Base-by-base conservation (phyloP, 2,113 vertebrate genomes). In the Stomatorhinus ivindoensis region DNA sequence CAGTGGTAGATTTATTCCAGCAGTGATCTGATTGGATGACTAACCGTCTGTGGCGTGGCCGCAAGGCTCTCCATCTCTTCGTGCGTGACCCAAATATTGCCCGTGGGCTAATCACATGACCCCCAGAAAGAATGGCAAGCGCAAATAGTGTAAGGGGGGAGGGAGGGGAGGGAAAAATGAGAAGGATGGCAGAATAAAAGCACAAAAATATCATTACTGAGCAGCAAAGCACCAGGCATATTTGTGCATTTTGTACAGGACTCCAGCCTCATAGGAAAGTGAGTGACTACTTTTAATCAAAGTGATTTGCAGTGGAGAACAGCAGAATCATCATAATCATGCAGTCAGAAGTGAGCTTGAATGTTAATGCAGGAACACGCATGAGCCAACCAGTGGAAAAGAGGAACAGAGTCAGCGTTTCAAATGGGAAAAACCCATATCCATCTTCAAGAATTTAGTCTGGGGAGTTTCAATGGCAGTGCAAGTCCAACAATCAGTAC, bases 71-170 rank as follows among this genome's bases (percentile, higher is more conserved):
- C 98, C 98, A 99, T 99, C 92, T 99, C 98, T 96, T 99, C 98
- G 73, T 99, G 98, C 69, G 98, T 99, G 96, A 99, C 95, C 98
- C 98, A 99, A 95, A 99, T 97, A 97, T 99, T 99, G 94, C 98
- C 98, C 92, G 98, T 99, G 94, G 96, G 98, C 98, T 99, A 96
- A 95, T 91, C 93, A 92, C 89, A 92, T 94, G 95, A 96, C 94
- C 95, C 95, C 94, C 93, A 92, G 94, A 92, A 93, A 90, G 95
- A 93, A 94, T 89, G 94, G 94, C 96, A 95, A 94, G 93, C 94
- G 94, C 93, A 94, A 90, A 96, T 95, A 94, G 31, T 95, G 94
- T 94, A 94, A 65, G 9, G 58, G 95, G 95, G 95, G 93, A 24
- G 93, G 93, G 96, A 93, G 94, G 95, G 95, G 95, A 92, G 92